Evolutionary conservation across 2,113 vertebrate genomes (phyloP).

Genomic region (Pyrgilauda ruficollis): DNA sequence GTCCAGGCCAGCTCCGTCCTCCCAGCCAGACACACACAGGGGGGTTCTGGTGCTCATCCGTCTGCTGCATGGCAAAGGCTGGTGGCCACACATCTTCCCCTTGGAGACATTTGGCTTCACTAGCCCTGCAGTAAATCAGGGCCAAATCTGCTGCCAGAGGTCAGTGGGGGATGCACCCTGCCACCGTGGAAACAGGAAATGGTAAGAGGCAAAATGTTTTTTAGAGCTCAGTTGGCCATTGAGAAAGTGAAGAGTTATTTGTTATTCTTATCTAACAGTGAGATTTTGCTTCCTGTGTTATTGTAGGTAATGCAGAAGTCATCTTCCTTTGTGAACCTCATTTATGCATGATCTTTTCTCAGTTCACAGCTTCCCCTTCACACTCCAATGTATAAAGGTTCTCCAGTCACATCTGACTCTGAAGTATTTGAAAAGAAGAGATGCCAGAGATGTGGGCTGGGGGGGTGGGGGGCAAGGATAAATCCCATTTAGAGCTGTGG

Average conservation of each 20-base stretch:
- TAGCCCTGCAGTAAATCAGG: neutral
- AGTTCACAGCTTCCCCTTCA: neutral
- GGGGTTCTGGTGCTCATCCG: neutral
- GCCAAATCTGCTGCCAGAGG: neutral
- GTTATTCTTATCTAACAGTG: neutral
- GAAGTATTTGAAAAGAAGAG: neutral
- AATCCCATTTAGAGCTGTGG: neutral
- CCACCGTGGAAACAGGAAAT: neutral
- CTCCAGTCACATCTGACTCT: neutral
- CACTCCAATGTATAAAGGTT: neutral
- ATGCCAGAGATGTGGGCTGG: neutral
- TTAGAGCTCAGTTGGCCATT: neutral
- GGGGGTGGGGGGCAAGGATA: neutral
- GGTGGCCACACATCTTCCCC: neutral
- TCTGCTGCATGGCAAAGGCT: neutral
- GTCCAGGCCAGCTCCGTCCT: neutral
- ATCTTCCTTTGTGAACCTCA: neutral
- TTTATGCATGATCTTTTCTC: neutral
- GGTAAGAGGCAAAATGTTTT: neutral
- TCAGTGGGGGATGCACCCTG: neutral
- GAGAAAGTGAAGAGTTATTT: neutral
- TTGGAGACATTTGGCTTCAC: neutral
- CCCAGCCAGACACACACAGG: rapidly evolving
- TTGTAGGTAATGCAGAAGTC: neutral
- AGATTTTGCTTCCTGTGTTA: neutral